phyloP scores from a whole-genome alignment of 2,113 vertebrate species.

The Murina feae region DNA sequence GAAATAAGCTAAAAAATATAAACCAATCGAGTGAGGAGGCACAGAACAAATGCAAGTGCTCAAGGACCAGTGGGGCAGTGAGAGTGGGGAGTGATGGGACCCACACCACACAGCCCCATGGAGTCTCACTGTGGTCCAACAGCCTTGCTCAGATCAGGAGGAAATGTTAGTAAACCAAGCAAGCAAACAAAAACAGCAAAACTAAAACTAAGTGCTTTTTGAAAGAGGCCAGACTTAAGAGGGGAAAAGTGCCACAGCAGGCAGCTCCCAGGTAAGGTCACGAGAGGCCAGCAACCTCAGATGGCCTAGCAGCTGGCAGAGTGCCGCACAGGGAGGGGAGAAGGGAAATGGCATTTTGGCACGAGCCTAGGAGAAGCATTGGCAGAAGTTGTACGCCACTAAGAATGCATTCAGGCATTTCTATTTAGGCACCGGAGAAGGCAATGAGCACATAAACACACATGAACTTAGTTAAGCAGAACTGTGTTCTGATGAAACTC shows the following conservation, averaged over 20 bases:
- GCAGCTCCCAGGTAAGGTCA: neutral
- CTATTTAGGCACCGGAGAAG: neutral
- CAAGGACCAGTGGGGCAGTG: too few relatives aligned
- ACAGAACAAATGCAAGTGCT: neutral
- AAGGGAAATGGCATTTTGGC: neutral
- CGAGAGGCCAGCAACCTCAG: neutral
- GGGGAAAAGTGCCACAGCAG: neutral
- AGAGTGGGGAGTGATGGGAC: rapidly evolving
- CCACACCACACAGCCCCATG: neutral
- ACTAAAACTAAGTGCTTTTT: neutral
- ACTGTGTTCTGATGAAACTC: neutral
- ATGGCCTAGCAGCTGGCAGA: neutral
- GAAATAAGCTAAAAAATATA: neutral
- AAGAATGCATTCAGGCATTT: neutral
- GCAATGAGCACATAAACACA: neutral
- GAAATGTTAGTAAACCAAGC: neutral
- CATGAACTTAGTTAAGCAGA: neutral
- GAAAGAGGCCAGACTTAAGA: neutral
- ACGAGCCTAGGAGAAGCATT: neutral
- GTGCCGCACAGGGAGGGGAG: neutral
- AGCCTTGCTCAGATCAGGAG: neutral
- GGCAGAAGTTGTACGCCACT: neutral
- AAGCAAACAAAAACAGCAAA: neutral
- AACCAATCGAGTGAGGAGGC: neutral
- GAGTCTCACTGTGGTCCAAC: neutral